Base-by-base conservation (phyloP, 2,797 vertebrate species). In the Rachycentron canadum region DNA sequence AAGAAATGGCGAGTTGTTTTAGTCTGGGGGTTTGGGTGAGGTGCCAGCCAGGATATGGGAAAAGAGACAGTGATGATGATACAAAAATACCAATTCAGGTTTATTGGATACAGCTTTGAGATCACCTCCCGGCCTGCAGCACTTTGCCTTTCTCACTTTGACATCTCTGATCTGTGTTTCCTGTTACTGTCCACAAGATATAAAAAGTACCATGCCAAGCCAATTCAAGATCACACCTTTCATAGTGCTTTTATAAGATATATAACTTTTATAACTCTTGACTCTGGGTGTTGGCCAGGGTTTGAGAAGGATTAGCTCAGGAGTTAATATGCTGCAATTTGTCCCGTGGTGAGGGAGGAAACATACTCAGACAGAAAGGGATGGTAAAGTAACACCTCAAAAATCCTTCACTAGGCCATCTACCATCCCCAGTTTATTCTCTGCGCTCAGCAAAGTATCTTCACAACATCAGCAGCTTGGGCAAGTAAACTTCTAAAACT, bases 381-480 rank as follows among this genome's bases (percentile, higher is more conserved):
- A 68, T 64, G 50, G 55, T 62, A 38, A 64, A 77, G 61, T 72
- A 62, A 69, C 28, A 60, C 66, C 70, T 84, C 38, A 71, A 49
- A 64, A 74, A 81, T 61, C 53, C 66, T 86, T 63, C 32, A 49
- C 38, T 19, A 32, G 57, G 26, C 50, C 53, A 13, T 71, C 52
- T 45, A 26, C 69, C 23, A 69, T 52, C 45, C 59, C 3, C 47
- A 26, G 41, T 80, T 62, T 80, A 59, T 88, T 87, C 63, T 79
- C 74, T 2, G 0, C 38, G 71, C 75, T 86, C 87, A 83, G 86
- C 86, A 86, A 63, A 84, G 76, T 53, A 55, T 73, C 79, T 65
- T 80, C 78, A 81, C 72, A 78, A 74, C 69, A 75, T 88, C 82
- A 84, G 87, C 86, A 91, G 71, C 73, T 66, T 57, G 13, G 16